These are phyloP conservation scores for Anthrax anthrax DNA, from an alignment of 2,888 invertebrate species.

Conservation along the genomic window DNA sequence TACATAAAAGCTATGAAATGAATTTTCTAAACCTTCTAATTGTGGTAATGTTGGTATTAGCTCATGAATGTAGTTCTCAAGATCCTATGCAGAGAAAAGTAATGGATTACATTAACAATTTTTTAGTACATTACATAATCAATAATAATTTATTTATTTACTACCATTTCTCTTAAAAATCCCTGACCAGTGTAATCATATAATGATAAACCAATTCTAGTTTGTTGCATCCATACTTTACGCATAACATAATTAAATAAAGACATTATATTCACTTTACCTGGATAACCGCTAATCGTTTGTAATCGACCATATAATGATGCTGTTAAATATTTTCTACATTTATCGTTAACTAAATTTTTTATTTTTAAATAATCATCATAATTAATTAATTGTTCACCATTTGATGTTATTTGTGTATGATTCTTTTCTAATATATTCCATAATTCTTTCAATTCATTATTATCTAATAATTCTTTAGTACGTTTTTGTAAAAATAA, in stretches of 20 bases:
- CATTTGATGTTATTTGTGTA: conserved; percentile 53
- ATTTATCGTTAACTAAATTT: conserved; percentile 58
- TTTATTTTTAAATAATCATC: conserved; percentile 70
- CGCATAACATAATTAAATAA: conserved; percentile 92
- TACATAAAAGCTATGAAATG: conserved; percentile 90
- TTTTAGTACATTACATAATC: not conserved
- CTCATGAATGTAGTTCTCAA: conserved; percentile 90
- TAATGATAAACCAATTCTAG: conserved; percentile 3
- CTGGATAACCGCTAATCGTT: conserved; percentile 65
- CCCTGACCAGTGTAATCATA: conserved; percentile 91
- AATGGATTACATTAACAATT: no score
- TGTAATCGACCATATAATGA: conserved; percentile 77
- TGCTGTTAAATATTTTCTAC: conserved; percentile 66
- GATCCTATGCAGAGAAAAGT: conserved; percentile 44
- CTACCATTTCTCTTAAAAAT: conserved; percentile 67
- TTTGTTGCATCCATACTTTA: conserved; percentile 63
- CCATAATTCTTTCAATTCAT: conserved; percentile 77
- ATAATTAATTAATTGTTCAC: conserved; percentile 76
- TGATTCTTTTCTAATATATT: conserved; percentile 67
- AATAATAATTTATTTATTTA: conserved; percentile 10
- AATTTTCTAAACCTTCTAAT: conserved; percentile 76
- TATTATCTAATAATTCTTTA: conserved; percentile 69
- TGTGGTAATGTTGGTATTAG: conserved; percentile 85
- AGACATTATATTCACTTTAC: conserved; percentile 73
- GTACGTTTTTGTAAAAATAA: conserved; percentile 76